A percentile compares a stretch with the other conserved stretches of the same genome.
Evolutionary conservation across 2,888 invertebrate genomes (phyloP).

Genomic region (Lasioglossum morio): DNA sequence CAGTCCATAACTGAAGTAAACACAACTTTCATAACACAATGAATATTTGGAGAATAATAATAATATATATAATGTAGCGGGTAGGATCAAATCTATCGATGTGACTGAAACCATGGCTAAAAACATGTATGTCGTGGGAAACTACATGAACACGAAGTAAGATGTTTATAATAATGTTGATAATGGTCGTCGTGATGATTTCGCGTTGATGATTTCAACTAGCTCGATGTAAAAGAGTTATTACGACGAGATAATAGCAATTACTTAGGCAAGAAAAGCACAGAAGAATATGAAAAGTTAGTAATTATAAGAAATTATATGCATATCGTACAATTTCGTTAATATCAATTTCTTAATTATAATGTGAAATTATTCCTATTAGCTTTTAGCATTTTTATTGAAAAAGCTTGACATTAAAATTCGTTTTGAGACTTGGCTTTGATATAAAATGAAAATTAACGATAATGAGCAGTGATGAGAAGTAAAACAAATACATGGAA

Average conservation of each 20-base stretch:
- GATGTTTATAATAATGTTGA: constrained; percentile 2
- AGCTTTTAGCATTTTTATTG: not conserved
- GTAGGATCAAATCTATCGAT: not conserved
- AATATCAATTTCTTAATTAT: not conserved
- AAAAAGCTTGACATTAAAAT: not conserved
- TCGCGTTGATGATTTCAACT: not conserved
- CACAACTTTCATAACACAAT: not conserved
- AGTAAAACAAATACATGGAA: not conserved
- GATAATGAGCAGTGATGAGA: not conserved
- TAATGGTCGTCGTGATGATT: not conserved
- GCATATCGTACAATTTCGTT: constrained; percentile 11
- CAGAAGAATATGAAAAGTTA: not conserved
- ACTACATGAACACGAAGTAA: not conserved
- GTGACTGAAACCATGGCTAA: constrained; percentile 1
- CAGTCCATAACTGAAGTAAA: not conserved
- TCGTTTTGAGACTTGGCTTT: not conserved
- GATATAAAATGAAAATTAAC: not conserved
- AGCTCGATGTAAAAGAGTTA: not conserved
- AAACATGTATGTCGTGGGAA: not conserved
- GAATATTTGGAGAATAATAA: not conserved
- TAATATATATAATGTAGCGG: not conserved
- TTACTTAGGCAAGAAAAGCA: not conserved
- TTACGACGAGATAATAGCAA: not conserved
- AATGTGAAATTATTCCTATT: not conserved
- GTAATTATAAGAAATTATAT: not conserved